These are phyloP conservation scores for Lepus timidus DNA, from an alignment of 2,113 vertebrate genomes.

Conservation along the genomic window DNA sequence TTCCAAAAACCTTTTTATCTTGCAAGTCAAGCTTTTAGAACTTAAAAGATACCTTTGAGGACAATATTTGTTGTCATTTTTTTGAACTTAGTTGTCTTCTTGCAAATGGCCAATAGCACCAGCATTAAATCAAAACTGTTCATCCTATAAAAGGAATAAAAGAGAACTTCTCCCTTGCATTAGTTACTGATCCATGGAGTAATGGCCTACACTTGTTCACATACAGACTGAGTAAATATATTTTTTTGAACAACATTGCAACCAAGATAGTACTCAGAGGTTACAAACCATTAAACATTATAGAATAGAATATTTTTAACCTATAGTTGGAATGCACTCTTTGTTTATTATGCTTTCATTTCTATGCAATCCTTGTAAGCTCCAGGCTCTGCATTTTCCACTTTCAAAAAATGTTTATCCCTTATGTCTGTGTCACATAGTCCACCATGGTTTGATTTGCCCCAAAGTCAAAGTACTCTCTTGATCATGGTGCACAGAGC, in stretches of 20 bases:
- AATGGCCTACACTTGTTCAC: neutral
- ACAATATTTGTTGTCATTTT: constrained; percentile 45
- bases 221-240: neutral
- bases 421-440: neutral
- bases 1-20: neutral
- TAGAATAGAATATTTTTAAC: neutral
- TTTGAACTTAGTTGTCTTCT: constrained; percentile 47
- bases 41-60: constrained; percentile 30
- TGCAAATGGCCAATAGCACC: constrained; percentile 25
- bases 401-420: constrained; percentile 59
- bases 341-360: constrained; percentile 14
- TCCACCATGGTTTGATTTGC: constrained; percentile 26
- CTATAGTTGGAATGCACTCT: constrained; percentile 46
- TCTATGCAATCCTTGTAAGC: neutral
- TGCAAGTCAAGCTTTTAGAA: constrained; percentile 14
- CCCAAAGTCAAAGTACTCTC: constrained; percentile 62
- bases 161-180: neutral
- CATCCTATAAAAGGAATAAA: constrained; percentile 28
- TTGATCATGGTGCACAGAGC: constrained; percentile 55
- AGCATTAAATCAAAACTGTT: constrained; percentile 46
- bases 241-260: neutral
- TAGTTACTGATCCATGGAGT: neutral
- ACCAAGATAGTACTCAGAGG: constrained; percentile 27
- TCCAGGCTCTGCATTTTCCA: constrained; percentile 10
- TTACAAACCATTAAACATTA: constrained; percentile 53